Evolutionary conservation across 2,797 vertebrate species (phyloP).

Genomic region (Xiphorhynchus erythropygius): DNA sequence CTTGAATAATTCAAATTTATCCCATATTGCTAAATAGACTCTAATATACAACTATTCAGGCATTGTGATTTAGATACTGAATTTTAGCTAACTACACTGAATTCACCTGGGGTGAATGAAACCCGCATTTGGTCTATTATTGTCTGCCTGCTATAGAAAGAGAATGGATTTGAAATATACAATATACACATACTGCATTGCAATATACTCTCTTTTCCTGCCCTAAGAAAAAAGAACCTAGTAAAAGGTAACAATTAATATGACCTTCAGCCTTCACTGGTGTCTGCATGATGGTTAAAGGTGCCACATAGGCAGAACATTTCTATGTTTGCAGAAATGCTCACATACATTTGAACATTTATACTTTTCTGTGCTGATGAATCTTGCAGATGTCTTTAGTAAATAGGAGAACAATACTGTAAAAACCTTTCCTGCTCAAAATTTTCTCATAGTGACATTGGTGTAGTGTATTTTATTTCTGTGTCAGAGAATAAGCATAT

Average conservation of each 20-base stretch:
- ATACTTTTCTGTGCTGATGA: neutral
- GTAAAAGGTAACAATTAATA: neutral
- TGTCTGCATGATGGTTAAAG: neutral
- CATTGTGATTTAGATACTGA: neutral
- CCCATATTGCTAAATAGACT: neutral
- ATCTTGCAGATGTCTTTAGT: neutral
- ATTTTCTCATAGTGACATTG: neutral
- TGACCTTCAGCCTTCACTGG: neutral
- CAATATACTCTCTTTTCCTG: neutral
- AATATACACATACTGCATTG: neutral
- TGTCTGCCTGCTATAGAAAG: neutral
- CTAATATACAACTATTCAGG: neutral
- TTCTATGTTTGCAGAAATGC: neutral
- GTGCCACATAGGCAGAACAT: neutral
- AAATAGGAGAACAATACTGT: neutral
- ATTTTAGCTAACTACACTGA: neutral
- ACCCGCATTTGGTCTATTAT: neutral
- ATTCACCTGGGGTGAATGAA: neutral
- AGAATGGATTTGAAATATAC: neutral
- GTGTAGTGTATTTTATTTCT: neutral
- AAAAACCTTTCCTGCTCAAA: neutral
- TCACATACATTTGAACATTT: neutral
- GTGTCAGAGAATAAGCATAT: accelerated
- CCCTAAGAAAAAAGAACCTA: neutral
- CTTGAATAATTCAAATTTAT: neutral